Conservation (phyloP, 2,113 vertebrate species). For the Tor tambroides region DNA sequence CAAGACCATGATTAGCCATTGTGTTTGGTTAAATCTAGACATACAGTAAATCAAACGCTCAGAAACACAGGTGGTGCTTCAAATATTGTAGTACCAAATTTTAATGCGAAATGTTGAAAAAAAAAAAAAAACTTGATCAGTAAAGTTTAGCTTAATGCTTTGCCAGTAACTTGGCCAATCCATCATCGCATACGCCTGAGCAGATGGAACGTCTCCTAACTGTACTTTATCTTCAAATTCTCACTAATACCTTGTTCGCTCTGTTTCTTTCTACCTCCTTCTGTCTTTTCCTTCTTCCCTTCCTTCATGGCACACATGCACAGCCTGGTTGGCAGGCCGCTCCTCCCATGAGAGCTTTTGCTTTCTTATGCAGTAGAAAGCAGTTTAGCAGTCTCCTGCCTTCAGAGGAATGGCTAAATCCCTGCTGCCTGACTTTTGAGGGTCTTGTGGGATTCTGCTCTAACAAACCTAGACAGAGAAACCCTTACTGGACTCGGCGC, state of each 20-base stretch:
- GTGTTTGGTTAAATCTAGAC: background rate
- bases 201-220: slow-evolving; percentile 12
- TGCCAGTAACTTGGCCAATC: background rate
- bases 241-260: slow-evolving; percentile 2
- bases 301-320: background rate
- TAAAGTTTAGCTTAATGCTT: slow-evolving; percentile 9
- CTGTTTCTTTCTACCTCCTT: background rate
- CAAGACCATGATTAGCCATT: background rate
- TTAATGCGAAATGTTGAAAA: background rate
- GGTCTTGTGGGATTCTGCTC: slow-evolving; percentile 32
- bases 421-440: slow-evolving; percentile 14
- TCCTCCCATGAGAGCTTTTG: slow-evolving; percentile 17
- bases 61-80: background rate
- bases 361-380: slow-evolving; percentile 22
- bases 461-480: slow-evolving; percentile 5
- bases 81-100: background rate
- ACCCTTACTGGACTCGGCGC: background rate
- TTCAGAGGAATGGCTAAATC: slow-evolving; percentile 14
- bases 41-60: background rate
- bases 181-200: background rate
- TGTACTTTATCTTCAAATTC: background rate
- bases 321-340: background rate
- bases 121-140: background rate
- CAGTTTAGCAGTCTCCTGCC: slow-evolving; percentile 24
- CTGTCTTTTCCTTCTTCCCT: background rate